Evolutionary conservation across 2,113 vertebrate genomes (phyloP).

Genomic region (Phalacrocorax brasilianus): DNA sequence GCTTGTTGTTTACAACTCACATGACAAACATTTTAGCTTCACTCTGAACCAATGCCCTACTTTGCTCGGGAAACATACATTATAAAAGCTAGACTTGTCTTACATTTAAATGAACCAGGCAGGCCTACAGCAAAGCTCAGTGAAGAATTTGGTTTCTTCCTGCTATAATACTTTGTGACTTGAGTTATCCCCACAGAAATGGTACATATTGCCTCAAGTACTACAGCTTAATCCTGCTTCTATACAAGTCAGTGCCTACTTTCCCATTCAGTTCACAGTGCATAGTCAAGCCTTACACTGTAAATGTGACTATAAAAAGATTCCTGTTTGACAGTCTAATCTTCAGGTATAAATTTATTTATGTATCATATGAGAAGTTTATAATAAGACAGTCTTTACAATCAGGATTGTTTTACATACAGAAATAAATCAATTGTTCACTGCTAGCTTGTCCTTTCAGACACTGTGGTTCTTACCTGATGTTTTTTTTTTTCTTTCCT

Average conservation of each 20-base stretch:
- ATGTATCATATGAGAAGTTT: not conserved
- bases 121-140: constrained; percentile 23
- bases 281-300: not conserved
- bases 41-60: constrained; percentile 29
- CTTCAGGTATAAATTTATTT: not conserved
- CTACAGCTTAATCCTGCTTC: not conserved
- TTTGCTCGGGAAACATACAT: constrained; percentile 30
- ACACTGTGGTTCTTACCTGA: not conserved
- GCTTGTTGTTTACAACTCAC: constrained; percentile 40
- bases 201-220: not conserved
- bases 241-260: not conserved
- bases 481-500: not conserved
- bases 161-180: not conserved
- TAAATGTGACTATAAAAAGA: not conserved
- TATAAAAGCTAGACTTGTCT: constrained; percentile 4
- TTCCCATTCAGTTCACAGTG: not conserved
- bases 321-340: not conserved
- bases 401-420: not conserved
- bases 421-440: not conserved
- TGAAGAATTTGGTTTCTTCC: not conserved
- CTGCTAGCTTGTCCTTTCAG: not conserved
- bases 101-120: constrained; percentile 45
- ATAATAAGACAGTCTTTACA: not conserved
- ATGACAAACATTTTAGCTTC: constrained; percentile 47
- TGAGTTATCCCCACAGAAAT: constrained; percentile 8